These are phyloP conservation scores for Sylvilagus floridanus DNA, from an alignment of 2,797 vertebrate species.

Conservation along the genomic window DNA sequence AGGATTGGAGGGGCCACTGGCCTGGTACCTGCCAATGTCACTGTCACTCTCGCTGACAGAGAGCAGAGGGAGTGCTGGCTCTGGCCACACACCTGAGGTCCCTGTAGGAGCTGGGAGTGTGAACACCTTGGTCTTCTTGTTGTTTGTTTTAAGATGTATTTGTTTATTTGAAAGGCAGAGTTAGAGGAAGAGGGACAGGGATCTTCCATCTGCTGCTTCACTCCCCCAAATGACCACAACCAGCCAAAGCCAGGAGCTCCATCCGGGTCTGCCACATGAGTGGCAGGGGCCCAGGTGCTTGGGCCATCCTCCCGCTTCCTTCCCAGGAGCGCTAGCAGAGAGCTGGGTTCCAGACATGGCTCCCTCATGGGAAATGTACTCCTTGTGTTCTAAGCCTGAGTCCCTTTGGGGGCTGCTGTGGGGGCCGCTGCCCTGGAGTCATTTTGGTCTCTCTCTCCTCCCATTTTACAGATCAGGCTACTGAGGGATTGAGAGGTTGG, in stretches of 20 bases:
- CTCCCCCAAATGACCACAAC: no score
- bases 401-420: background rate
- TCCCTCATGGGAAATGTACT: background rate
- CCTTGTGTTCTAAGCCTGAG: background rate
- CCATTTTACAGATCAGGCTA: no score
- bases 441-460: background rate
- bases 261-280: no score
- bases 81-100: background rate
- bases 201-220: no score
- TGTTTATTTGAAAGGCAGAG: no score
- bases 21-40: no score
- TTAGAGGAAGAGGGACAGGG: no score
- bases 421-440: background rate
- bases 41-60: background rate
- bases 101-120: background rate
- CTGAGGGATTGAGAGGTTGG: no score
- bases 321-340: no score
- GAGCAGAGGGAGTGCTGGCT: background rate
- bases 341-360: background rate
- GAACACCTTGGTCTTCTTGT: background rate
- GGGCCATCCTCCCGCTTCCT: no score
- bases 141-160: background rate
- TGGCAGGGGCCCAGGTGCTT: no score
- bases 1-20: background rate
- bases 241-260: no score